phyloP scores from a whole-genome alignment of 2,113 vertebrate species.

The Aythya baeri region DNA sequence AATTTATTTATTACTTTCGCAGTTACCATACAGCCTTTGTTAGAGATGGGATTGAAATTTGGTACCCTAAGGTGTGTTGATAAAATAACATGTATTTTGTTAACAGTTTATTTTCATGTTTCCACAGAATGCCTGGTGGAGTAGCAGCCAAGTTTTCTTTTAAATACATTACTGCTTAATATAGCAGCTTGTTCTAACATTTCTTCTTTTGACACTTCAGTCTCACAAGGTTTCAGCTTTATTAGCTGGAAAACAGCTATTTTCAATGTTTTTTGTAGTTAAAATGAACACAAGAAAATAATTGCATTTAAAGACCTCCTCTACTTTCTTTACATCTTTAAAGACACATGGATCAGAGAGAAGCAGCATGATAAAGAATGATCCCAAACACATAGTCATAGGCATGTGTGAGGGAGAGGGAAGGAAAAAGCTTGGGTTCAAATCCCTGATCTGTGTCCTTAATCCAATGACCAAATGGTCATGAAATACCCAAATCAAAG shows the following conservation, averaged over 20 bases:
- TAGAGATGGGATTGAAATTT: background rate
- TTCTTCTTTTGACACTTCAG: conserved; percentile 2
- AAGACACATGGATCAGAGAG: background rate
- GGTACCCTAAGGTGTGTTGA: background rate
- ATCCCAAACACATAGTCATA: background rate
- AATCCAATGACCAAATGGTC: background rate
- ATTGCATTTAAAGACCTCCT: background rate
- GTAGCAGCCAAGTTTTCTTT: background rate
- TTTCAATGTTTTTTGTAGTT: background rate
- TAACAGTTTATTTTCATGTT: background rate
- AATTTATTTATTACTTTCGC: background rate
- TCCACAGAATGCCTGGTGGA: background rate
- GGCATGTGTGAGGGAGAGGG: background rate
- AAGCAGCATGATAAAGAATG: background rate
- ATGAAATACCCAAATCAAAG: background rate
- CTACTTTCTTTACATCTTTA: background rate
- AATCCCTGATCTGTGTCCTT: background rate
- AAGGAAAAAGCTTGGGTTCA: background rate
- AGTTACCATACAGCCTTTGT: background rate
- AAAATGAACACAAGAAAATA: background rate
- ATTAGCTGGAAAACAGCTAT: background rate
- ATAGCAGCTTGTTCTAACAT: conserved; percentile 1
- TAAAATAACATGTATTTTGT: background rate
- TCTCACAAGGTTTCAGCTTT: conserved; percentile 9
- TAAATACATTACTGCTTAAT: background rate